Percentiles rank a stretch among this genome's conserved stretches.
phyloP scores from a whole-genome alignment of 1,140 invertebrate genomes.

The Heliconius himera region DNA sequence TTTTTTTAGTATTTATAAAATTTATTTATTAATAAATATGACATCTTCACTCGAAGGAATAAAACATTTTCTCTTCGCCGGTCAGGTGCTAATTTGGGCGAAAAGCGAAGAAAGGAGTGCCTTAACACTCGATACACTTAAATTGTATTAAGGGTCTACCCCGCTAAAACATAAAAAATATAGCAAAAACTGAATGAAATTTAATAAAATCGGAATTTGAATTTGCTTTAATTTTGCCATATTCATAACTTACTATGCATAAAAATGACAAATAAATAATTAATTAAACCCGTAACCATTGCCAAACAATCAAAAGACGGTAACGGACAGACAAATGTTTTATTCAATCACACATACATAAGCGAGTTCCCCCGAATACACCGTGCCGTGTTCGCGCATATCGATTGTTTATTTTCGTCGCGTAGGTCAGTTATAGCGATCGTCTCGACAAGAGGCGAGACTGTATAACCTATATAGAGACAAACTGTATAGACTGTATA shows the following conservation, averaged over 20 bases:
- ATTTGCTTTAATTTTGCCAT: too few species aligned
- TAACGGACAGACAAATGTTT: neutral
- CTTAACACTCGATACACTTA: too few species aligned
- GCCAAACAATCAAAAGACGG: neutral
- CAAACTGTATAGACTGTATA: neutral
- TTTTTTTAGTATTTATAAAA: neutral
- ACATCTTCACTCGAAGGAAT: too few species aligned
- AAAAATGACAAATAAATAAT: neutral
- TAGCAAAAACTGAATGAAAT: too few species aligned
- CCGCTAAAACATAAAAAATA: too few species aligned
- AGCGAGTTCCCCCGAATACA: neutral
- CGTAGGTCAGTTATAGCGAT: conserved; percentile 42
- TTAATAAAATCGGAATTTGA: too few species aligned
- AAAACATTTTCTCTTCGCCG: too few species aligned
- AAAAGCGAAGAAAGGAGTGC: too few species aligned
- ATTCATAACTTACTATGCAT: too few species aligned
- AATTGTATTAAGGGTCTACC: too few species aligned
- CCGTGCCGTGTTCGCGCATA: conserved; percentile 23
- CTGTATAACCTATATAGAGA: neutral
- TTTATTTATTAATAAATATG: neutral
- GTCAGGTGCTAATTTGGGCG: too few species aligned
- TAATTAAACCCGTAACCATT: neutral
- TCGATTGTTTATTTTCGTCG: conserved; percentile 44
- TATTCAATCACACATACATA: neutral
- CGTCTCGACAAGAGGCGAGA: conserved; percentile 23